Base-by-base conservation (phyloP, 2,113 vertebrate species). In the Galemys pyrenaicus region DNA sequence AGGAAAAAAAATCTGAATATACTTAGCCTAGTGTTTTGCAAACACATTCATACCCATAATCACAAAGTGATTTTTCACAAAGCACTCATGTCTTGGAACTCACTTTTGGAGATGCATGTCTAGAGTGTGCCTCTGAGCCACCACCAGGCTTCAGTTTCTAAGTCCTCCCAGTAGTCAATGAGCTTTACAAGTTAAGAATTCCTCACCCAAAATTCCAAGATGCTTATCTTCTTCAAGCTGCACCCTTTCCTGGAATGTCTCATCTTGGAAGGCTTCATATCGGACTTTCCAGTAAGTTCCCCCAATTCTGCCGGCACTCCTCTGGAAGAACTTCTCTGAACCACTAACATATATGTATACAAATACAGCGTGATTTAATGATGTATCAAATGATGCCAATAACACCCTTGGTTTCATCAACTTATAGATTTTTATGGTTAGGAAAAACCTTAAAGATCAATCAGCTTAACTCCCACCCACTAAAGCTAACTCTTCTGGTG, bases 221-320 rank as follows among this genome's bases (percentile, higher is more conserved):
- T 98, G 97, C 3, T 96, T 92, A 62, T 98, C 97, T 62, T 98
- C 98, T 46, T 98, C 96, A 0, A 89, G 85, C 17, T 28, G 97
- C 68, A 98, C 94, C 87, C 98, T 98, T 92, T 97, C 94, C 32
- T 96, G 97, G 96, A 98, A 98, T 71, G 96, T 98, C 44, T 93
- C 97, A 89, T 98, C 98, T 58, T 97, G 97, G 6, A 98, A 98
- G 39, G 98, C 98, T 96, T 98, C 96, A 3, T 98, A 98, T 32
- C 94, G 98, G 19, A 98, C 98, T 95, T 98, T 98, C 98, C 98
- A 98, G 0, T 98, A 98, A 84, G 96, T 97, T 58, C 98, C 98
- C 8, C 98, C 98, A 71, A 98, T 98, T 75, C 96, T 88, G 51
- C 87, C 86, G 44, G 35, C 77, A 67, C 90, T 65, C 30, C 56